These are phyloP conservation scores for Tinamus guttatus DNA, from an alignment of 2,113 vertebrate species.

Conservation along the genomic window DNA sequence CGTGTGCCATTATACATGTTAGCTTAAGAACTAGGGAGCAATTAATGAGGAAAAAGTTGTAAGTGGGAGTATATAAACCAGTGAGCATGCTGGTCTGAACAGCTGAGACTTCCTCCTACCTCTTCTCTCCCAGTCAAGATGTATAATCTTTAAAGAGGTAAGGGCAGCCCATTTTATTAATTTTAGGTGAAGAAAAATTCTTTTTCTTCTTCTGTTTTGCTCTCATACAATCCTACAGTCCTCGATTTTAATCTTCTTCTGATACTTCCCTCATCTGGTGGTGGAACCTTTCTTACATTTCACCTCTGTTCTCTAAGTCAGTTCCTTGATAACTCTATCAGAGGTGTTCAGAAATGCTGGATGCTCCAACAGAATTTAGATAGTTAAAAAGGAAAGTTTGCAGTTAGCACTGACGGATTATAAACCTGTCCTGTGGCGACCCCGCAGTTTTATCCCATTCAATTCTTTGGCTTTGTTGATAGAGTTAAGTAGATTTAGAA, in stretches of 20 bases:
- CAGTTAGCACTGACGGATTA: conserved; percentile 13
- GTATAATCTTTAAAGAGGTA: background rate
- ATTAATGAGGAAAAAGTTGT: background rate
- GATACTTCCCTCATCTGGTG: background rate
- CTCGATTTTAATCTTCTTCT: background rate
- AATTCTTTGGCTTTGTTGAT: conserved; percentile 63
- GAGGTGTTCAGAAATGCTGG: background rate
- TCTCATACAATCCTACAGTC: background rate
- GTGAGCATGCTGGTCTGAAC: background rate
- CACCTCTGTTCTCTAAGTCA: background rate
- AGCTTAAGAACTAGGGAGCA: background rate
- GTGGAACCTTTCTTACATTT: background rate
- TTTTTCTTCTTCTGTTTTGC: background rate
- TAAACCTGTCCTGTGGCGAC: conserved; percentile 58
- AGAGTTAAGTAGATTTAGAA: conserved; percentile 70
- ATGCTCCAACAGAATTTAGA: background rate
- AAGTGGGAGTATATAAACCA: background rate
- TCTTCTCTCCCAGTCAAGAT: background rate
- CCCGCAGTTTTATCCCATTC: conserved; percentile 41
- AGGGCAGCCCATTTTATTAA: background rate
- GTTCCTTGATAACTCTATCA: background rate
- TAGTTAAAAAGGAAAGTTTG: conserved; percentile 24
- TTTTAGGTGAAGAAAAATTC: background rate
- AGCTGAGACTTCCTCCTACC: background rate
- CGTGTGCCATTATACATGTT: background rate